Base-by-base conservation (phyloP, 92 coral and sea anemone species). In the Metridium senile region DNA sequence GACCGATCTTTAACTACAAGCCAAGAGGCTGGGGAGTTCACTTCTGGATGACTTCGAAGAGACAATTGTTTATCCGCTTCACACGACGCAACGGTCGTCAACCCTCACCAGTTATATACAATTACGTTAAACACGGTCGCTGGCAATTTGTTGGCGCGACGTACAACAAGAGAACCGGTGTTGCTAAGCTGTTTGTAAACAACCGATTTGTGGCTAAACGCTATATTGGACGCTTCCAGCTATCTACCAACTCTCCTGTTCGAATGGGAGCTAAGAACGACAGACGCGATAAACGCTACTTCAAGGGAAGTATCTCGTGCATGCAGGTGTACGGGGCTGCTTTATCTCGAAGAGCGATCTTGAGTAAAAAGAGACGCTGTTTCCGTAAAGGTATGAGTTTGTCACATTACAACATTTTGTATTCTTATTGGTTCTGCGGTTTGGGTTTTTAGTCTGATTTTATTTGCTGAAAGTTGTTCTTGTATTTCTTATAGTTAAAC, bases 1-100 rank as follows among this genome's bases (percentile, higher is more conserved):
- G 94, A 30, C 67, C 80, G 21, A 89, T 89, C 69, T 77, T 89
- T 33, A 86, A 72, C 53, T 87, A 89, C 75, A 77, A 31, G 70
- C 59, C 75, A 0, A 77, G 66, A 25, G 88, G 88, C 32, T 78
- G 88, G 84, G 88, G 88, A 28, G 88, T 84, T 10, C 89, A 80
- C 70, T 85, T 85, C 71, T 80, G 89, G 86, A 85, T 85, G 86
- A 62, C 66, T 7, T 52, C 66, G 26, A 66, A 81, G 19, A 82
- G 75, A 20, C 65, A 68, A 30, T 77, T 89, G 18, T 71, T 72
- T 57, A 76, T 68, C 0, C 86, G 87, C 68, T 66, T 89, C 75
- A 72, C 49, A 62, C 72, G 71, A n/a, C 93, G 85, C 28, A 52
- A 76, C 46, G 19, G 84, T 51, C 88, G 72, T 27, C 52, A 66